Conservation (phyloP, 2,113 vertebrate species). For the Rissa tridactyla region DNA sequence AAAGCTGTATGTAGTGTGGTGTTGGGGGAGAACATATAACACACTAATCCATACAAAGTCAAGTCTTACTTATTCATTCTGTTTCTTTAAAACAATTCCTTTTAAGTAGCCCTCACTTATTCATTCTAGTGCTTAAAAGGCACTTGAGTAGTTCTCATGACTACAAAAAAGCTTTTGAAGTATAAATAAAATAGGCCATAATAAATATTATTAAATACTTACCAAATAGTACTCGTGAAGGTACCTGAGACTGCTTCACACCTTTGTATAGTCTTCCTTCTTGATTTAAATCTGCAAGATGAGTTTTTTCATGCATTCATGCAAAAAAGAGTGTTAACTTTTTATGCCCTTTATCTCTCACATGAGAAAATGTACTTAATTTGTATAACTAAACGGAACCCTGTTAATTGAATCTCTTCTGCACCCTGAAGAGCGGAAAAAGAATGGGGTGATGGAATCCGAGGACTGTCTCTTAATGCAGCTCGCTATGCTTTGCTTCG, state of each 20-base stretch:
- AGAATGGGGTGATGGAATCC: conserved; percentile 96
- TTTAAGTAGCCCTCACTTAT: neutral
- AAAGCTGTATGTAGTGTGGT: neutral
- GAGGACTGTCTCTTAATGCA: conserved; percentile 91
- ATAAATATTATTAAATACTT: neutral
- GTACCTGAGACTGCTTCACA: neutral
- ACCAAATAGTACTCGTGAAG: neutral
- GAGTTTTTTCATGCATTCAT: neutral
- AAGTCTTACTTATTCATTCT: neutral
- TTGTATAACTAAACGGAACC: neutral
- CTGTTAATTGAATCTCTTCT: neutral
- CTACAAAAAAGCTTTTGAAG: neutral
- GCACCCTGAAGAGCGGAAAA: conserved; percentile 86
- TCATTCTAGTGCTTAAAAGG: neutral
- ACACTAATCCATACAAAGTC: neutral
- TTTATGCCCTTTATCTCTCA: neutral
- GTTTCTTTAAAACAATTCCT: neutral
- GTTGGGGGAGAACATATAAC: neutral
- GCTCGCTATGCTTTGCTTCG: conserved; percentile 93
- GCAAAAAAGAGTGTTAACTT: neutral
- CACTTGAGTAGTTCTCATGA: neutral
- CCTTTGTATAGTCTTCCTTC: neutral
- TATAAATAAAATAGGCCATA: neutral
- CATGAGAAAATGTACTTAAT: neutral
- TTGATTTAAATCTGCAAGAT: neutral